phyloP scores from a whole-genome alignment of 2,113 vertebrate species.

The Pimephales promelas region DNA sequence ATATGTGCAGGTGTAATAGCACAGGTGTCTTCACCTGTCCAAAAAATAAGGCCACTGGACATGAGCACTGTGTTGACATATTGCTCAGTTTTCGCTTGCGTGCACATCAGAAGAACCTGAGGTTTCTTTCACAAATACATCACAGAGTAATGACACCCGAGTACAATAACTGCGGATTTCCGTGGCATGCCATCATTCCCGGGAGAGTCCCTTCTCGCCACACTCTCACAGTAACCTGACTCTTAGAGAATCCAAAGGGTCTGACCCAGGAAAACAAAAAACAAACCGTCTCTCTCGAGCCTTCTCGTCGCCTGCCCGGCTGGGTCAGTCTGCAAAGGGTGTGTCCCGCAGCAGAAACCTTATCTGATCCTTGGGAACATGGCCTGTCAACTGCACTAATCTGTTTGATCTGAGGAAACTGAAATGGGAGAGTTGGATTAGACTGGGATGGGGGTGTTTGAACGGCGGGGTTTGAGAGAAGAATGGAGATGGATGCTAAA shows the following conservation, averaged over 20 bases:
- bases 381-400: conserved; percentile 34
- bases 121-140: neutral
- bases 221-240: conserved; percentile 53
- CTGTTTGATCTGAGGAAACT: conserved; percentile 56
- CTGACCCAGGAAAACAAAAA: conserved; percentile 28
- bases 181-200: conserved; percentile 18
- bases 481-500: conserved; percentile 23
- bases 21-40: conserved; percentile 36
- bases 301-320: conserved; percentile 20
- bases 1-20: neutral
- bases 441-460: conserved; percentile 15
- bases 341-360: conserved; percentile 50
- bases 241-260: conserved; percentile 51
- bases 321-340: conserved; percentile 44
- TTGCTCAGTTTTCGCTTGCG: conserved; percentile 5
- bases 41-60: neutral
- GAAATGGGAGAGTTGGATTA: conserved; percentile 50
- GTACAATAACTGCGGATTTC: conserved; percentile 46
- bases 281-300: conserved; percentile 17
- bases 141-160: conserved; percentile 28
- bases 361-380: conserved; percentile 52
- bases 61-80: neutral
- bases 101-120: neutral
- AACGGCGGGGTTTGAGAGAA: neutral
- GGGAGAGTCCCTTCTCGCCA: conserved; percentile 32